Evolutionary conservation across 2,113 vertebrate genomes (phyloP), one percentile per base, ranked within the genome.

Genomic region (Phalacrocorax aristotelis): DNA sequence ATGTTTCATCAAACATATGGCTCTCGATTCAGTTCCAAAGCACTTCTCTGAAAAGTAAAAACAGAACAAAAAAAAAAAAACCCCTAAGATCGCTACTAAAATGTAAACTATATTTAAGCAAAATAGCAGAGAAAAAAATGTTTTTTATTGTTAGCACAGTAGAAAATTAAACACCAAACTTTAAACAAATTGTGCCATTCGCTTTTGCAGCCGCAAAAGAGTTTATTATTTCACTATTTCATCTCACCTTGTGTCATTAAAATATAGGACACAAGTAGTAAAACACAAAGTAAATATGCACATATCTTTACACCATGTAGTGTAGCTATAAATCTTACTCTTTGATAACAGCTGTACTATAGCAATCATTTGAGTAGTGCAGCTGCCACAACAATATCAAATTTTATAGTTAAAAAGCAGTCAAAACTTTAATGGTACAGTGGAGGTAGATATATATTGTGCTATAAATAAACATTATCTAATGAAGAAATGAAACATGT

Each of bases 341-440:
- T 93, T 97, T 97, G 98, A 97, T 98, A 98, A 97, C 98, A 98
- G 98, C 98, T 98, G 98, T 97, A 97, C 97, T 87, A 92, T 25
- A 97, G 97, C 97, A 97, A 98, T 98, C 98, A 98, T 98, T 97
- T 96, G 95, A 97, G 97, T 84, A 97, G 94, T 94, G 96, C 98
- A 98, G 98, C 98, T 98, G 98, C 98, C 97, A 98, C 98, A 98
- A 98, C 97, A 98, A 97, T 97, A 98, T 98, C 97, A 98, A 97
- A 97, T 98, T 98, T 98, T 98, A 98, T 97, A 98, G 98, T 98
- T 98, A 98, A 98, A 98, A 98, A 98, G 96, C 97, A 98, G 98
- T 98, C 96, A 98, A 98, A 98, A 98, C 97, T 97, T 98, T 97
- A 98, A 98, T 98, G 98, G 95, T 97, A 97, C 94, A 98, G 97